Base-by-base conservation (phyloP, 2,797 vertebrate species). In the Bradypodion pumilum region DNA sequence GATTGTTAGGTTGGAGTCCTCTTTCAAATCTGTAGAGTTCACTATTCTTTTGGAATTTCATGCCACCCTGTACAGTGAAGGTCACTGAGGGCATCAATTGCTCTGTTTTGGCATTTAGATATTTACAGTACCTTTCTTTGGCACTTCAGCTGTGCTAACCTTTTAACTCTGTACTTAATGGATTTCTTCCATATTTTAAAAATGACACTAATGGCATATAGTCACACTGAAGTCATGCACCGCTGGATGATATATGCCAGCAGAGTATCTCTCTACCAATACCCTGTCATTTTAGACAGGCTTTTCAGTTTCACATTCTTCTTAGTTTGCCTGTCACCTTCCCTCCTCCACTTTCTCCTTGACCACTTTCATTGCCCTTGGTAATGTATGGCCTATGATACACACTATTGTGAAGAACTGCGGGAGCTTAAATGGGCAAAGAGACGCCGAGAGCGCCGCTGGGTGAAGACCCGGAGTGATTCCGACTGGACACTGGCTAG, bases 91-190 rank as follows among this genome's bases (percentile, higher is more conserved):
- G 29, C 44, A 79, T 79, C 74, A 73, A 59, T 56, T 85, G 60
- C 60, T 84, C 12, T 32, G 4, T 79, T 80, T 74, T 42, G 78
- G 62, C 69, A 74, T 70, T 78, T 78, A 40, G 23, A 37, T 78
- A 37, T 42, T 70, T 70, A n/a, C n/a, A n/a, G n/a, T n/a, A 68
- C 40, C 23, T 49, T 80, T 79, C 40, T 8, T 85, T 49, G 75
- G 40, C 79, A 60, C 44, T 73, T 74, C n/a, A 65, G 10, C 42
- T 74, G 15, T 49, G 19, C 42, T 49, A 74, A 74, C 70, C 32
- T 79, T 74, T 79, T 32, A 74, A 74, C 83, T 65, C 13, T 66
- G 44, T 12, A 52, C 29, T 80, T 79, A 73, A 63, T 80, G 46
- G 32, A 52, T 65, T 73, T 74, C 1, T 65, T 40, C 40, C 65